Conservation (phyloP, 1,140 invertebrate species). For the Polypedilum vanderplanki region DNA sequence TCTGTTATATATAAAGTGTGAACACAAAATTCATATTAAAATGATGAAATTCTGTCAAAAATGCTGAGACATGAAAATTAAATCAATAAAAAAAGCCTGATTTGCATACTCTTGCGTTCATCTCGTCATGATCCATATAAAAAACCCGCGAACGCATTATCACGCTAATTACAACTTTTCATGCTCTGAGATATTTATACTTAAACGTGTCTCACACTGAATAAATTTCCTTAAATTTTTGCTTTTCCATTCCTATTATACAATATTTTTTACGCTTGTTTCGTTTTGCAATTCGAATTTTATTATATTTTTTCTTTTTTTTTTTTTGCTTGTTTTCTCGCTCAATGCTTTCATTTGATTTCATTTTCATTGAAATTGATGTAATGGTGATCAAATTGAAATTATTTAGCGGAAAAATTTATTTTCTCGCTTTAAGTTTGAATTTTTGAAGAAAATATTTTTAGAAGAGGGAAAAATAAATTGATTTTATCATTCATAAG, state of each 20-base stretch:
- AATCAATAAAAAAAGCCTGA: neutral
- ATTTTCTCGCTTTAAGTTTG: no score
- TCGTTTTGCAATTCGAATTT: slow-evolving; percentile 6
- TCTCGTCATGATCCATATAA: neutral
- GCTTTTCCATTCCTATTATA: neutral
- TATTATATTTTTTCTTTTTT: neutral
- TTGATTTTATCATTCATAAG: no score
- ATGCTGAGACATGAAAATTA: neutral
- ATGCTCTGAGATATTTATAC: slow-evolving; percentile 6
- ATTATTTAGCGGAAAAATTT: no score
- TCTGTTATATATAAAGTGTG: neutral
- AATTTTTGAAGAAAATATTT: no score
- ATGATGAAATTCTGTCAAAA: neutral
- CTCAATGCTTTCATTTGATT: neutral
- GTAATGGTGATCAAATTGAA: no score
- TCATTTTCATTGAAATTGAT: no score
- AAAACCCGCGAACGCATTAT: neutral
- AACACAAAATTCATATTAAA: neutral
- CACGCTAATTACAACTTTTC: slow-evolving; percentile 10
- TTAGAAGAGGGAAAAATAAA: no score
- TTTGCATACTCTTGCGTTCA: neutral
- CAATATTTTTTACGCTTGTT: neutral
- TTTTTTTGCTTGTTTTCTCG: neutral
- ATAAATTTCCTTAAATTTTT: slow-evolving; percentile 6
- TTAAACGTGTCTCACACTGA: neutral